Evolutionary conservation across 2,797 vertebrate genomes (phyloP).

Genomic region (Gymnoscopelus braueri): DNA sequence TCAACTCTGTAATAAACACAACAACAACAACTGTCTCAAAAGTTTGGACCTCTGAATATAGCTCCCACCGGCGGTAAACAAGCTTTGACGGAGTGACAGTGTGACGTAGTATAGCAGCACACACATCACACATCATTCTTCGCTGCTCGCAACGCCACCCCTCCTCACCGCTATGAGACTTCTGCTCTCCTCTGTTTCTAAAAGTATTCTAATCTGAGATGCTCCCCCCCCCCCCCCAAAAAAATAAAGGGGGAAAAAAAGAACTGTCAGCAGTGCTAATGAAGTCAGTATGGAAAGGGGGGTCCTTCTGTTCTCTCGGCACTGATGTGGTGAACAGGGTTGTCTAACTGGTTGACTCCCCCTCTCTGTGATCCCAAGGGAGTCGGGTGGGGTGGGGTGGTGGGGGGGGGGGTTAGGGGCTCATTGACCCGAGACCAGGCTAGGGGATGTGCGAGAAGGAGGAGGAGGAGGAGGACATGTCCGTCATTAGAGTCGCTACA

Average conservation of each 20-base stretch:
- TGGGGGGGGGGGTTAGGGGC: slow-evolving; percentile 18
- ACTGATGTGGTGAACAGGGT: slow-evolving; percentile 81
- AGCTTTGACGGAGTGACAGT: slow-evolving; percentile 17
- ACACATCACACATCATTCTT: slow-evolving; percentile 20
- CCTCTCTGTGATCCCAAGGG: slow-evolving; percentile 72
- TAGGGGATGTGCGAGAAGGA: neutral
- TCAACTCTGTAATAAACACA: slow-evolving; percentile 41
- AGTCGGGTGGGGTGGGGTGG: slow-evolving; percentile 51
- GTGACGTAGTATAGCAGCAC: no score
- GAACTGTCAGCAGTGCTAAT: slow-evolving; percentile 85
- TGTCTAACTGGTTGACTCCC: slow-evolving; percentile 83
- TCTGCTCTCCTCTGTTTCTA: slow-evolving; percentile 39
- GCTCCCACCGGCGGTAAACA: slow-evolving; percentile 18
- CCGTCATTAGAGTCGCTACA: slow-evolving; percentile 80
- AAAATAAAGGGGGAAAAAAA: neutral
- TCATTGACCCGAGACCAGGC: slow-evolving; percentile 71
- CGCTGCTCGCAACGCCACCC: slow-evolving; percentile 36
- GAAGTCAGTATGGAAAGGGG: slow-evolving; percentile 80
- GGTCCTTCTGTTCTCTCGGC: slow-evolving; percentile 58
- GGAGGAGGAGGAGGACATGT: slow-evolving; percentile 67
- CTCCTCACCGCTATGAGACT: slow-evolving; percentile 37
- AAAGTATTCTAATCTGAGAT: slow-evolving; percentile 74
- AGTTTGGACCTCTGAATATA: slow-evolving; percentile 43
- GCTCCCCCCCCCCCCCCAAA: slow-evolving; percentile 47
- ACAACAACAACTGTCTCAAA: slow-evolving; percentile 28